Percentiles rank a stretch among this genome's conserved stretches.
Conservation (phyloP, 2,888 invertebrate genomes). For the Brenthis ino region DNA sequence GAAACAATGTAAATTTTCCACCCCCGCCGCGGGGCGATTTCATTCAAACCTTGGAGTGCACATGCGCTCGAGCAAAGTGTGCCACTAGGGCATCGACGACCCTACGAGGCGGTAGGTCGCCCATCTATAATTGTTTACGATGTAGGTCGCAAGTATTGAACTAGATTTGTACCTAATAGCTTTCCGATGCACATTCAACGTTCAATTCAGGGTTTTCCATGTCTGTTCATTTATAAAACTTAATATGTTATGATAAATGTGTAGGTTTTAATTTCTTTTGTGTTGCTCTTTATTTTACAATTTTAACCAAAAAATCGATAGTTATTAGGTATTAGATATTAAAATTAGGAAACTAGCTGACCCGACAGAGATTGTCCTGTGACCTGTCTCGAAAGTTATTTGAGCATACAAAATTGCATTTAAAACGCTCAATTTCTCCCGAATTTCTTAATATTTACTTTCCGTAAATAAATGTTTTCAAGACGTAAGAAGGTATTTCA, state of each 20-base stretch:
- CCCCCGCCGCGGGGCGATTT: constrained; percentile 40
- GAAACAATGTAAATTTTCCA: constrained; percentile 26
- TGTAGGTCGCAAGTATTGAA: constrained; percentile 56
- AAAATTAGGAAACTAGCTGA: too few relatives aligned
- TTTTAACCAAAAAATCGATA: too few relatives aligned
- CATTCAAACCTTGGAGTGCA: constrained; percentile 55
- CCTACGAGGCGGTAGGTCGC: constrained; percentile 57
- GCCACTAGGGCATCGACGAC: constrained; percentile 75
- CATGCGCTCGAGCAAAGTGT: constrained; percentile 66
- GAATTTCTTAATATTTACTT: too few relatives aligned
- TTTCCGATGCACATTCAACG: background rate
- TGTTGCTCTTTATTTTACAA: too few relatives aligned
- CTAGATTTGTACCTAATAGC: constrained; percentile 32
- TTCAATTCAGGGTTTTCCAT: background rate
- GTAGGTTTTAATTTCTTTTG: background rate
- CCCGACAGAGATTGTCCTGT: too few relatives aligned
- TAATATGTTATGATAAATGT: background rate
- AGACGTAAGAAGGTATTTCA: too few relatives aligned
- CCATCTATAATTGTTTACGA: constrained; percentile 52
- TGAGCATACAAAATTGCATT: too few relatives aligned
- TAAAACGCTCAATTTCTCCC: too few relatives aligned
- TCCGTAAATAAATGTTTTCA: too few relatives aligned
- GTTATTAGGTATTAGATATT: too few relatives aligned
- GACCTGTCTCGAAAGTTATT: too few relatives aligned
- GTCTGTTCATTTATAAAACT: background rate